Conservation (phyloP, 2,797 vertebrate species). For the Tragopan temminckii region DNA sequence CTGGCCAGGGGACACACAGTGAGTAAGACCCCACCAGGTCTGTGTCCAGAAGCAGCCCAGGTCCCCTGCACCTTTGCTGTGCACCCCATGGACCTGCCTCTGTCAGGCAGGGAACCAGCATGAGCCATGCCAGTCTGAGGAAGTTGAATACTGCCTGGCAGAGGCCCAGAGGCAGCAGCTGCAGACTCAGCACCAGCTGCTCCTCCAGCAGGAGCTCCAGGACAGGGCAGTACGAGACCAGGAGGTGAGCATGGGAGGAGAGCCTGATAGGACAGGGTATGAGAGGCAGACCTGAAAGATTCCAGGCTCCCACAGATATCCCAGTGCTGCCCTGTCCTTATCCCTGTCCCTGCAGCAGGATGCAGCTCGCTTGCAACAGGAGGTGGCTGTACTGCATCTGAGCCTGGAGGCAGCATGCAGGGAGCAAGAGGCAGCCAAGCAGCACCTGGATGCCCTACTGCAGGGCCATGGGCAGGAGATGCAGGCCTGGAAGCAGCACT, state of each 20-base stretch:
- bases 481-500: conserved; percentile 79
- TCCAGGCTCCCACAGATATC: neutral
- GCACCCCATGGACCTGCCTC: rapidly evolving
- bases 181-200: conserved; percentile 81
- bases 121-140: neutral
- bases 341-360: conserved; percentile 62
- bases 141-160: conserved; percentile 81
- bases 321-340: neutral
- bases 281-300: neutral
- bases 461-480: conserved; percentile 80
- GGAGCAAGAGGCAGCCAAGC: conserved; percentile 82
- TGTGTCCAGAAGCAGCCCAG: neutral
- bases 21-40: neutral
- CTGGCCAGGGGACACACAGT: rapidly evolving
- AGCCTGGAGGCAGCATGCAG: conserved; percentile 85
- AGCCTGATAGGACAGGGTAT: too few relatives aligned
- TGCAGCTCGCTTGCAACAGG: conserved; percentile 75
- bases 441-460: conserved; percentile 81
- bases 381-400: conserved; percentile 81
- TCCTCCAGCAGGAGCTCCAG: conserved; percentile 84
- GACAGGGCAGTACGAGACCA: neutral
- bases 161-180: conserved; percentile 83
- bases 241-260: neutral
- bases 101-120: neutral
- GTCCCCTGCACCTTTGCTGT: neutral